These are phyloP conservation scores for Xestoiulus laeticollis DNA, from an alignment of 2,888 invertebrate species.

Conservation along the genomic window DNA sequence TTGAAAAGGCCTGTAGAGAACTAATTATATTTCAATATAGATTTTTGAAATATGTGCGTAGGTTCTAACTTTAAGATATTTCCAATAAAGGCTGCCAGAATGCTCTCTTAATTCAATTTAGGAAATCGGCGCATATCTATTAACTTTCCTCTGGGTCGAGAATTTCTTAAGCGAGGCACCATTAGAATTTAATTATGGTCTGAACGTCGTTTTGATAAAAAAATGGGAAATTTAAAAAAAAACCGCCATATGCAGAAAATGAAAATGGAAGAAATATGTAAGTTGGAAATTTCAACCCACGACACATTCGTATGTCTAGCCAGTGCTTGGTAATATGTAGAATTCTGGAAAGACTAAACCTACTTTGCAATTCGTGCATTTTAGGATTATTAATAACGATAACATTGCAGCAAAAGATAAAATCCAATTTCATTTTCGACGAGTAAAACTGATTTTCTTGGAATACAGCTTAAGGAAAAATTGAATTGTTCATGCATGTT, in stretches of 20 bases:
- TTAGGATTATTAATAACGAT: not conserved
- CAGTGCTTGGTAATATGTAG: not conserved
- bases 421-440: not conserved
- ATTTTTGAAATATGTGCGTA: not conserved
- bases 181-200: not conserved
- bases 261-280: not conserved
- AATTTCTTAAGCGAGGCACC: not conserved
- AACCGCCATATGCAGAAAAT: not conserved
- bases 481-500: too few relatives aligned
- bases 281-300: not conserved
- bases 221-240: not conserved
- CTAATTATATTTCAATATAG: constrained; percentile 31
- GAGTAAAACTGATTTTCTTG: not conserved
- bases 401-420: not conserved
- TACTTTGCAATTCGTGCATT: too few relatives aligned
- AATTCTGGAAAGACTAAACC: not conserved
- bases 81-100: not conserved
- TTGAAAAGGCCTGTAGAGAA: not conserved
- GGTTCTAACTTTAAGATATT: not conserved
- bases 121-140: not conserved
- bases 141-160: not conserved
- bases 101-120: constrained; percentile 21
- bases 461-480: too few relatives aligned
- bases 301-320: not conserved
- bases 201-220: not conserved